phyloP scores from a whole-genome alignment of 2,797 vertebrate species.

The Limnodromus scolopaceus region DNA sequence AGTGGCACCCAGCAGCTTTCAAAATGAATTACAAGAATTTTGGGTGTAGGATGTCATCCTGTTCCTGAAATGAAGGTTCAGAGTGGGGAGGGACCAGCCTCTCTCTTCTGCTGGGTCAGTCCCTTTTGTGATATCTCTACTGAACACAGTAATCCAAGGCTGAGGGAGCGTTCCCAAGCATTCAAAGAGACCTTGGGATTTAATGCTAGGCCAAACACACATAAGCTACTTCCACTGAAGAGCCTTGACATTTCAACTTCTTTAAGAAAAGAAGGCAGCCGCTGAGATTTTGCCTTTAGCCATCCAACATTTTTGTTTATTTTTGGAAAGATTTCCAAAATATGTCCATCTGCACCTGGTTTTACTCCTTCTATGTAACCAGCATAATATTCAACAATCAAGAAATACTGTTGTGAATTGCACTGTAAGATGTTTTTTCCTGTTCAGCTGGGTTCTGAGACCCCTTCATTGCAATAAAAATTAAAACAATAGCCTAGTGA shows the following conservation, averaged over 20 bases:
- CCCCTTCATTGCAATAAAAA: not conserved
- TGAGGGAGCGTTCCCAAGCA: not conserved
- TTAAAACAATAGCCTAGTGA: not conserved
- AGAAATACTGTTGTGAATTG: not conserved
- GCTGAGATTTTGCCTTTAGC: not conserved
- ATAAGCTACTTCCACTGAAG: not conserved
- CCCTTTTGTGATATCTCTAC: not conserved
- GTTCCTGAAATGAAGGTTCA: slow-evolving; percentile 28
- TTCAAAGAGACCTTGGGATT: slow-evolving; percentile 16
- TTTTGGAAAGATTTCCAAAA: not conserved
- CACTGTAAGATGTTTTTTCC: not conserved
- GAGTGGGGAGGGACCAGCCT: not conserved
- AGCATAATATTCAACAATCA: not conserved
- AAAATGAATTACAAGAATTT: not conserved
- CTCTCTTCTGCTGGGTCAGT: not conserved
- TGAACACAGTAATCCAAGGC: not conserved
- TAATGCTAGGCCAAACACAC: not conserved
- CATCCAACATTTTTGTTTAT: not conserved
- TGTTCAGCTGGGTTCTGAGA: not conserved
- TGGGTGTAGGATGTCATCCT: slow-evolving; percentile 44
- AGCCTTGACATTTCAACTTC: slow-evolving; percentile 36
- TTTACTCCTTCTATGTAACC: not conserved
- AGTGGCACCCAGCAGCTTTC: slow-evolving; percentile 57
- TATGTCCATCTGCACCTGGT: not conserved
- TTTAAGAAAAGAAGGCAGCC: not conserved